A percentile compares a stretch with the other conserved stretches of the same genome.
These are phyloP conservation scores for Periparus ater DNA, from an alignment of 2,797 vertebrate species.

Conservation along the genomic window DNA sequence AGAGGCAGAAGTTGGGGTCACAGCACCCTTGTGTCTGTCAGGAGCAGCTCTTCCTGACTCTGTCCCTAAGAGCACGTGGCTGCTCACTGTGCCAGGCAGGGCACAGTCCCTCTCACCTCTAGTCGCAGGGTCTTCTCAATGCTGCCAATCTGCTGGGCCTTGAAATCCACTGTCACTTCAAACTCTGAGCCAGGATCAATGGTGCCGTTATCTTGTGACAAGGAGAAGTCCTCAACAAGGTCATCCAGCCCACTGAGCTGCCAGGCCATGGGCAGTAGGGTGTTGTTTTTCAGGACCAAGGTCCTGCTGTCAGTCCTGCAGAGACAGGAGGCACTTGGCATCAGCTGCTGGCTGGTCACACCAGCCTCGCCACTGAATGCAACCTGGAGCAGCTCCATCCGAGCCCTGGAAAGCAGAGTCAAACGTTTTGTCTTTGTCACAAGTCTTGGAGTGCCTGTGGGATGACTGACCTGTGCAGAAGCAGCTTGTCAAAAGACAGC, in stretches of 20 bases:
- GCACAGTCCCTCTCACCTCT: conserved; percentile 77
- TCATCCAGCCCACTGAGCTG: conserved; percentile 83
- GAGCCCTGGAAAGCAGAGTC: rapidly evolving
- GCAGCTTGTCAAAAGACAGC: conserved; percentile 83
- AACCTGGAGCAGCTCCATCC: not conserved
- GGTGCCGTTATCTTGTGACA: conserved; percentile 77
- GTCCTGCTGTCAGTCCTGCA: conserved; percentile 79
- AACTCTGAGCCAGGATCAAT: conserved; percentile 73
- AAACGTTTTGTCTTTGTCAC: not conserved
- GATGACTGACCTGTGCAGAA: conserved; percentile 83
- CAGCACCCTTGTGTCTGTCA: not conserved
- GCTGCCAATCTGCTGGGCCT: conserved; percentile 72
- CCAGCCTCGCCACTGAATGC: not conserved
- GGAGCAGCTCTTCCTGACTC: not conserved
- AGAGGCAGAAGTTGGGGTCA: not conserved
- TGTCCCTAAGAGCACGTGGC: not conserved
- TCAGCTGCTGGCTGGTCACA: not conserved
- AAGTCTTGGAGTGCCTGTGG: not conserved
- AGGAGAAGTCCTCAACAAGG: conserved; percentile 82
- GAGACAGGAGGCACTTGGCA: not conserved
- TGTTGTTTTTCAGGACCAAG: conserved; percentile 80
- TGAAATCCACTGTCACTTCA: conserved; percentile 78
- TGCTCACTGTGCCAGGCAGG: not conserved
- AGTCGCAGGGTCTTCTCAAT: conserved; percentile 83
- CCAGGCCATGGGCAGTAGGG: conserved; percentile 82